These are phyloP conservation scores for Ligdia adustata DNA, from an alignment of 2,888 invertebrate species.

Conservation along the genomic window DNA sequence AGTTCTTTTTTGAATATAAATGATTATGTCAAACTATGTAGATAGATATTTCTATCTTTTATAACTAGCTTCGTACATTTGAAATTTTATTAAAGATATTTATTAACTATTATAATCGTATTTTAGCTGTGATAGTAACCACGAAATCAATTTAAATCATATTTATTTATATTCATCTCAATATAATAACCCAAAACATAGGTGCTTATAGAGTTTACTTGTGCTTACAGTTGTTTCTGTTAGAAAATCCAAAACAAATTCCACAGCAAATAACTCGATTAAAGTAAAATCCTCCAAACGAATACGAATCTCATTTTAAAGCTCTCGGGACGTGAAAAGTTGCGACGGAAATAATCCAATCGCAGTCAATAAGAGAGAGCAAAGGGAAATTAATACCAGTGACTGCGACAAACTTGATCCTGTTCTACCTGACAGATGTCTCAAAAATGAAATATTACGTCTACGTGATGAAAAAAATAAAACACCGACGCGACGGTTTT, in stretches of 20 bases:
- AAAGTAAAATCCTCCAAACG: constrained; percentile 50
- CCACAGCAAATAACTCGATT: constrained; percentile 25
- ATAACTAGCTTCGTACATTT: no score
- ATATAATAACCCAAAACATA: background rate
- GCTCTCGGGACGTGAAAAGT: constrained; percentile 59
- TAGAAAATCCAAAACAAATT: constrained; percentile 15
- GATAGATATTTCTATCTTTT: no score
- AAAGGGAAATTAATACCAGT: constrained; percentile 73
- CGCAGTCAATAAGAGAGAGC: constrained; percentile 68
- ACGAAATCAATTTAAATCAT: no score
- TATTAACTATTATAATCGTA: no score
- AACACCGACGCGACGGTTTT: constrained; percentile 29
- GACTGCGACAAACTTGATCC: constrained; percentile 70
- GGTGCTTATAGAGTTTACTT: no score
- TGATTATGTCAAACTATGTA: no score
- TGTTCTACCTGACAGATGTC: constrained; percentile 72
- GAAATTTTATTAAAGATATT: no score
- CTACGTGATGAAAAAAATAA: constrained; percentile 32
- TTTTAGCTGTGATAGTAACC: no score
- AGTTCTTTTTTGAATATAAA: no score
- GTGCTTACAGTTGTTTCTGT: background rate
- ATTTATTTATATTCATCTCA: no score
- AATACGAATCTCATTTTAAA: constrained; percentile 62
- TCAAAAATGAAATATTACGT: constrained; percentile 59
- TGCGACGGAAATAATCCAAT: constrained; percentile 75